These are phyloP conservation scores for Aleiodes leptofemur DNA, from an alignment of 2,888 invertebrate genomes.

Conservation along the genomic window DNA sequence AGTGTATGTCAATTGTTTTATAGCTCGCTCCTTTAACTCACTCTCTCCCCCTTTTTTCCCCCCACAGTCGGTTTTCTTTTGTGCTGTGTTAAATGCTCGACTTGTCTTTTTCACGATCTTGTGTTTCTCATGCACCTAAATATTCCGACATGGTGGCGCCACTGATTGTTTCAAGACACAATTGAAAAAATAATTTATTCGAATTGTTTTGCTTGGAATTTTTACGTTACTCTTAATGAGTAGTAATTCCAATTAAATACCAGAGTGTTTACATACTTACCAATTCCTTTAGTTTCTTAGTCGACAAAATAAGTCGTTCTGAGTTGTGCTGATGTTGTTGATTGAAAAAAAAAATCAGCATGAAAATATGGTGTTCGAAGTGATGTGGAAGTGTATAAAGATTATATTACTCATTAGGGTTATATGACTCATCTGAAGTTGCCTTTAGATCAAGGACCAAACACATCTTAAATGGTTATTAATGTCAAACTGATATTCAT, in stretches of 20 bases:
- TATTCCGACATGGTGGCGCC: slow-evolving; percentile 58
- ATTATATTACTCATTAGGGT: too few species aligned
- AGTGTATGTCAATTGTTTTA: slow-evolving; percentile 63
- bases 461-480: too few species aligned
- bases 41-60: slow-evolving; percentile 32
- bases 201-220: not conserved
- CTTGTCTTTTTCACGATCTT: slow-evolving; percentile 34
- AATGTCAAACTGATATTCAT: too few species aligned
- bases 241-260: not conserved
- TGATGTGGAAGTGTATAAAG: too few species aligned
- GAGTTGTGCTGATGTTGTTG: too few species aligned
- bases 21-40: slow-evolving; percentile 51
- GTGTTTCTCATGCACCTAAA: slow-evolving; percentile 25
- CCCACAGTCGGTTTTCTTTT: slow-evolving; percentile 35
- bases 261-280: not conserved
- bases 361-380: too few species aligned
- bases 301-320: too few species aligned
- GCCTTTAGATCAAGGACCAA: too few species aligned
- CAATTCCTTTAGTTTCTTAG: not conserved
- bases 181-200: slow-evolving; percentile 11
- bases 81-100: slow-evolving; percentile 51
- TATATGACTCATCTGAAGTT: too few species aligned
- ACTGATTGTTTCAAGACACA: slow-evolving; percentile 28
- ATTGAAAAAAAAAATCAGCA: too few species aligned
- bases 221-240: not conserved